Evolutionary conservation across 2,888 invertebrate genomes (phyloP).

Genomic region (Agrotis segetum): DNA sequence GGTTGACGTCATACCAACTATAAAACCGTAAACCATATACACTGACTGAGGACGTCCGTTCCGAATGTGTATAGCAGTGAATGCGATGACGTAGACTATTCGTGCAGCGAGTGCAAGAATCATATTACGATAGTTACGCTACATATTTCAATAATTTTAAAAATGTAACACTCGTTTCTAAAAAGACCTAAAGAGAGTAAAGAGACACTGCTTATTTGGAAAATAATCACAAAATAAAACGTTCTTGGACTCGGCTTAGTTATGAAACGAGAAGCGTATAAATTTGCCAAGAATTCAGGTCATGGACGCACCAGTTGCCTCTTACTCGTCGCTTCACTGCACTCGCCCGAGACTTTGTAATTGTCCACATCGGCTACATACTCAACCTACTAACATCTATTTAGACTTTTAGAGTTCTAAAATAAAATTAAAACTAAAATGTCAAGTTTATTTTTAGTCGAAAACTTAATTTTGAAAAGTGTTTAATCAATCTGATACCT

Average conservation of each 20-base stretch:
- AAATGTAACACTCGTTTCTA: slow-evolving; percentile 22
- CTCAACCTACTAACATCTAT: slow-evolving; percentile 64
- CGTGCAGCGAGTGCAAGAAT: slow-evolving; percentile 70
- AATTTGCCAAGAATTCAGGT: slow-evolving; percentile 85
- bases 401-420: slow-evolving; percentile 36
- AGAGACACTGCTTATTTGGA: slow-evolving; percentile 49
- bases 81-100: slow-evolving; percentile 74
- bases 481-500: too few species aligned
- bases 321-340: slow-evolving; percentile 87
- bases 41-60: slow-evolving; percentile 83
- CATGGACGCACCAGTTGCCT: slow-evolving; percentile 84
- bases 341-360: slow-evolving; percentile 79
- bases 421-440: slow-evolving; percentile 4
- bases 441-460: too few species aligned
- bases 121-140: slow-evolving; percentile 60
- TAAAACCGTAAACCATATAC: slow-evolving; percentile 79
- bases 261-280: slow-evolving; percentile 81
- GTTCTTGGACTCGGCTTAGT: slow-evolving; percentile 74
- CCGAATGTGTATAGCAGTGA: slow-evolving; percentile 76
- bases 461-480: neutral
- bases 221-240: slow-evolving; percentile 71
- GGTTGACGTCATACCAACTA: slow-evolving; percentile 83
- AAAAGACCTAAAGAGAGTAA: slow-evolving; percentile 4
- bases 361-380: slow-evolving; percentile 73
- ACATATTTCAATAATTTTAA: slow-evolving; percentile 26